Percentiles rank a stretch among this genome's conserved stretches.
Evolutionary conservation across 2,797 vertebrate species (phyloP).

Genomic region (Chromis chromis): DNA sequence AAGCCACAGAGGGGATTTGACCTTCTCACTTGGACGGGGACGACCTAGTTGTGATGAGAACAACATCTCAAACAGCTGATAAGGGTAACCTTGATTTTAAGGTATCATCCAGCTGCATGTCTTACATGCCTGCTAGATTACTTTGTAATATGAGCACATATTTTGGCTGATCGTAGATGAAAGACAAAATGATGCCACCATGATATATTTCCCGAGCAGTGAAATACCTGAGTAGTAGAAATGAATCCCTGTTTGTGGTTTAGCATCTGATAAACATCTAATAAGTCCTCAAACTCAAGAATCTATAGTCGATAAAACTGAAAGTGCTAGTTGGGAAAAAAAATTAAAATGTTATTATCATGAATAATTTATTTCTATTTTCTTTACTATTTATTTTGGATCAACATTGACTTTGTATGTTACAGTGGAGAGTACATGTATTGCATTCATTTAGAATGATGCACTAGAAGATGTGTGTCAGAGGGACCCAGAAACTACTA

Average conservation of each 20-base stretch:
- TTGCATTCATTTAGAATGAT: too few relatives aligned
- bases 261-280: background rate
- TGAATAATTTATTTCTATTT: too few relatives aligned
- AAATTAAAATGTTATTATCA: too few relatives aligned
- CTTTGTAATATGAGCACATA: background rate
- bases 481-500: background rate
- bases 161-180: background rate
- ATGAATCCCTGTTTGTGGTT: too few relatives aligned
- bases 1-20: slow-evolving; percentile 35
- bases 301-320: too few relatives aligned
- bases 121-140: background rate
- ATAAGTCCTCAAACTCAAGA: too few relatives aligned
- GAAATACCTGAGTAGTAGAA: background rate
- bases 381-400: too few relatives aligned
- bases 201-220: background rate
- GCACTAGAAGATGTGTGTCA: background rate
- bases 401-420: too few relatives aligned
- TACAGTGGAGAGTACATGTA: too few relatives aligned
- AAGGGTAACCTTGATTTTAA: slow-evolving; percentile 11
- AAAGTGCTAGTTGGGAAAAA: too few relatives aligned
- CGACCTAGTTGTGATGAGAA: slow-evolving; percentile 15
- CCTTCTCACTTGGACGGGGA: slow-evolving; percentile 39
- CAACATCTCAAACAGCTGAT: slow-evolving; percentile 33
- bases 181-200: background rate
- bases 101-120: background rate